Percentiles rank a stretch among this genome's conserved stretches.
These are phyloP conservation scores for Meiosimyza platycephala DNA, from an alignment of 2,888 invertebrate species.

Conservation along the genomic window DNA sequence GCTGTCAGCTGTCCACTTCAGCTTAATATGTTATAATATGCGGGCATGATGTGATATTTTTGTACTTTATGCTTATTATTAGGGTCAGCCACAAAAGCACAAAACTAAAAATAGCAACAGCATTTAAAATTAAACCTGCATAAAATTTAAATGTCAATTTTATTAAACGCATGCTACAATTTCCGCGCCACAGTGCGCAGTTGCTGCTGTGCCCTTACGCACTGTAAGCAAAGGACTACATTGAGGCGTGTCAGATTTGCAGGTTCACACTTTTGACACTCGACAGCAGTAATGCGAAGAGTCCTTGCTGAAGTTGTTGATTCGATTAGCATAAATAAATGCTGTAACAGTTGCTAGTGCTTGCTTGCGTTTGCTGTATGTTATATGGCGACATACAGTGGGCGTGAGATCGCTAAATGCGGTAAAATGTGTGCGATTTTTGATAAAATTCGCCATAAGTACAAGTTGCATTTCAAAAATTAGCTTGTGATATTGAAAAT, in stretches of 20 bases:
- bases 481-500: no score
- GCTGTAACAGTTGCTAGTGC: slow-evolving; percentile 3
- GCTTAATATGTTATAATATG: slow-evolving; percentile 1
- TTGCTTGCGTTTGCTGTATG: not conserved
- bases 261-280: slow-evolving; percentile 31
- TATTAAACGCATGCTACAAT: not conserved
- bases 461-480: no score
- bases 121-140: slow-evolving; percentile 3
- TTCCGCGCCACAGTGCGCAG: not conserved
- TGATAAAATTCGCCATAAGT: no score
- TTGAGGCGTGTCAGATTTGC: slow-evolving; percentile 7
- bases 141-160: slow-evolving; percentile 15
- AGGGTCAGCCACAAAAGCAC: not conserved
- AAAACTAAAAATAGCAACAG: slow-evolving; percentile 1
- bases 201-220: not conserved
- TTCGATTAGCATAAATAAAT: slow-evolving; percentile 29
- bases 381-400: not conserved
- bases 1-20: not conserved
- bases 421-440: no score
- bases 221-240: not conserved
- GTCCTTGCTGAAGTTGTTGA: slow-evolving; percentile 4
- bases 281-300: not conserved
- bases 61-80: not conserved
- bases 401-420: no score
- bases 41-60: slow-evolving; percentile 2